These are phyloP conservation scores for Dermochelys coriacea DNA, from an alignment of 2,797 vertebrate genomes.

Conservation along the genomic window DNA sequence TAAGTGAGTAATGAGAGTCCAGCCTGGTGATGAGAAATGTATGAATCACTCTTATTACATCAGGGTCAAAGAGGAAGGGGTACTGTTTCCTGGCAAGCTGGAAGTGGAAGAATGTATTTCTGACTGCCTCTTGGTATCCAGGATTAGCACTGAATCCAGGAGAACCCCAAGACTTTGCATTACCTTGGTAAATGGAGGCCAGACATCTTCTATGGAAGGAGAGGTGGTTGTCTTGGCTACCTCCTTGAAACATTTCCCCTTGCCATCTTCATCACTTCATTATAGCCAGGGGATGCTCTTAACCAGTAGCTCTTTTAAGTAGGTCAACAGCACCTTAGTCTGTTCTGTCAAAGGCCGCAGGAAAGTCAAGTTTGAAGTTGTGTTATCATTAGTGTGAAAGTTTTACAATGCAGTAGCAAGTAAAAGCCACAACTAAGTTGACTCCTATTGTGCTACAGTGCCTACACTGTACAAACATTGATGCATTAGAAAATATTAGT, in stretches of 20 bases:
- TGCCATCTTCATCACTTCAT: neutral
- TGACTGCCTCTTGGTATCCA: conserved; percentile 18
- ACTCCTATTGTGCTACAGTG: conserved; percentile 21
- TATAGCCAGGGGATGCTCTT: neutral
- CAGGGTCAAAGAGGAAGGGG: neutral
- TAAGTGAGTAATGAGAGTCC: conserved; percentile 43
- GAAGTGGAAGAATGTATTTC: conserved; percentile 52
- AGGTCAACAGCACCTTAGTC: conserved; percentile 47
- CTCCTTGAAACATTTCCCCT: neutral
- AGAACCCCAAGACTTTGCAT: neutral
- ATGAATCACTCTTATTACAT: neutral
- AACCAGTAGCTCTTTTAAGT: neutral
- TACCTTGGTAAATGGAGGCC: conserved; percentile 37
- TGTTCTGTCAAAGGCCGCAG: conserved; percentile 18
- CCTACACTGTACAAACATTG: neutral
- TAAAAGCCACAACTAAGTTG: conserved; percentile 36
- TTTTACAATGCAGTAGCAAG: conserved; percentile 39
- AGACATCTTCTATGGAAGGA: conserved; percentile 38
- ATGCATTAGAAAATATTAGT: conserved; percentile 47
- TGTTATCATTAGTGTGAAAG: conserved; percentile 49
- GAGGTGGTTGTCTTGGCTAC: neutral
- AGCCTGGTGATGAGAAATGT: neutral
- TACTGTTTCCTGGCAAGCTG: neutral
- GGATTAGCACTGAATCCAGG: conserved; percentile 1
- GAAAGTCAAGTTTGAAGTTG: conserved; percentile 24